These are phyloP conservation scores for Pteromalus puparum DNA, from an alignment of 1,140 invertebrate genomes.

Conservation along the genomic window DNA sequence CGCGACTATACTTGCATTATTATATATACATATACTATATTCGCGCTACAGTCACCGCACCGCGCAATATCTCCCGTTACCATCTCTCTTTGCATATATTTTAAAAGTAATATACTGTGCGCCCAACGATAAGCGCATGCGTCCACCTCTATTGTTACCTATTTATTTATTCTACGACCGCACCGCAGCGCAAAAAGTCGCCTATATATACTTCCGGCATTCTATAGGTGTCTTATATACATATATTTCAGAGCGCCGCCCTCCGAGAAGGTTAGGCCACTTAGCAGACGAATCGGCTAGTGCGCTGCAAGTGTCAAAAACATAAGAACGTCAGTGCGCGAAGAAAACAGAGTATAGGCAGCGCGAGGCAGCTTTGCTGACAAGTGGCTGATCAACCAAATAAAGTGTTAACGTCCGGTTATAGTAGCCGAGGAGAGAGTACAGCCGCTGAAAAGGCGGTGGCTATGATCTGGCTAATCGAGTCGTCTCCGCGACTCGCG, in stretches of 20 bases:
- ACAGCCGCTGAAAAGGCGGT: not conserved
- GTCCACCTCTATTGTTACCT: not conserved
- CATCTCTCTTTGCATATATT: not conserved
- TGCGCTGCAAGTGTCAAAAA: not conserved
- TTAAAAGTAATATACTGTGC: not conserved
- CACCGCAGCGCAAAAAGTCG: not conserved
- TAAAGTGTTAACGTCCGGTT: not conserved
- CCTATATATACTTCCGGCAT: not conserved
- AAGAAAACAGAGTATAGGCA: not conserved
- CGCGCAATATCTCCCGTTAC: not conserved
- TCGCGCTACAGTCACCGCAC: not conserved
- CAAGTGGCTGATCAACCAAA: not conserved
- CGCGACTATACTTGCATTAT: not conserved
- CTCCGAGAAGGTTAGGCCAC: not conserved
- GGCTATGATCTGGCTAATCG: slow-evolving; percentile 10
- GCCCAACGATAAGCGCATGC: not conserved
- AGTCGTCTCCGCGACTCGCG: not conserved
- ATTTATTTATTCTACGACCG: not conserved
- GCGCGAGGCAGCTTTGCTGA: not conserved
- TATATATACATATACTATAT: not conserved
- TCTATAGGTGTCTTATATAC: too few species aligned
- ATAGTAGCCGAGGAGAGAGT: not conserved
- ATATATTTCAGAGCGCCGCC: too few species aligned
- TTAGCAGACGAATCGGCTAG: not conserved
- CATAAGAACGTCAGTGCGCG: not conserved